Evolutionary conservation across 2,797 vertebrate genomes (phyloP), one percentile per base, ranked within the genome.

Genomic region (Limnodromus scolopaceus): DNA sequence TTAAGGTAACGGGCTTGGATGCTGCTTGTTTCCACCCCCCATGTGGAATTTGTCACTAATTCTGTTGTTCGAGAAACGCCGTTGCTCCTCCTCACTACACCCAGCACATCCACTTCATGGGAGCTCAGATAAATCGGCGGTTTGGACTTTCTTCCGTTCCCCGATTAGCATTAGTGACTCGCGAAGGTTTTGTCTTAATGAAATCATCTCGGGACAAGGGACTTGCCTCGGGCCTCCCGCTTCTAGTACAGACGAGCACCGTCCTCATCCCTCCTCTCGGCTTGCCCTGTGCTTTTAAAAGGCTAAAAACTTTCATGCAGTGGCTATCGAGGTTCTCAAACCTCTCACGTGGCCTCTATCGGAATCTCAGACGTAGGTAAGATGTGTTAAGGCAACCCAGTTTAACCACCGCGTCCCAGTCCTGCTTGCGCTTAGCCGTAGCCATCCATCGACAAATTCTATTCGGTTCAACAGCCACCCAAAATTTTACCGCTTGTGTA

Each of bases 341-440:
- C 38, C 20, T 69, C 34, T 83, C 28, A 32, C 2, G 1, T 3
- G 36, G 71, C 43, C n/a, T 66, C 16, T 43, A 6, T 38, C 43
- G 36, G 46, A 39, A 55, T 61, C 23, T 65, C 8, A 11, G 11
- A 11, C 3, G 1, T 20, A 69, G 38, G 3, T 51, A 36, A 55
- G 48, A 38, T 23, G 13, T 4, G 36, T 16, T 22, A 32, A 48
- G 8, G 16, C 49, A 69, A 8, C 49, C 41, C 49, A 57, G 10
- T 60, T 83, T 43, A 36, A 39, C 58, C 7, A 11, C 25, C 0
- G 4, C n/a, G 9, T 54, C 28, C 10, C 30, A 30, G 6, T 30
- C 66, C 49, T 68, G 1, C 11, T 22, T 43, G 0, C 0, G 11
- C 41, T 79, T 20, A 15, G 13, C n/a, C n/a, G 4, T 36, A 55